Percentiles rank a stretch among this genome's conserved stretches.
These are phyloP conservation scores for Andrena hattorfiana DNA, from an alignment of 2,888 invertebrate species.

Conservation along the genomic window DNA sequence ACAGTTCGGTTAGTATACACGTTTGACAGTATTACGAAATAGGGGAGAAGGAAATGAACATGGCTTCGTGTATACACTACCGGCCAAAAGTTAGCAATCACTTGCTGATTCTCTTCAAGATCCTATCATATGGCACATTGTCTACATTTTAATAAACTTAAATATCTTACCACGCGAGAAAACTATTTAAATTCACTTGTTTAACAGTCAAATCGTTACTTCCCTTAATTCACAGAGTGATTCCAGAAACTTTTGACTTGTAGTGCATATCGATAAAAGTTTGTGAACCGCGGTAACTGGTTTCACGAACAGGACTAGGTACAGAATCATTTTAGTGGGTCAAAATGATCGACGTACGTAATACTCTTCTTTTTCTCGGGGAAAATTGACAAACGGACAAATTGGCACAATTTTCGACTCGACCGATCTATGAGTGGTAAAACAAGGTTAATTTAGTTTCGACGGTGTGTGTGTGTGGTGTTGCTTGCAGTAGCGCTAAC, in stretches of 20 bases:
- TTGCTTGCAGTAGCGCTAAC: conserved; percentile 56
- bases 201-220: no score
- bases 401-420: conserved; percentile 53
- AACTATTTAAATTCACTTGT: no score
- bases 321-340: not conserved
- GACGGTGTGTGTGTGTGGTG: conserved; percentile 23
- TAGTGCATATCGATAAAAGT: conserved; percentile 8
- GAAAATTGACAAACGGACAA: not conserved
- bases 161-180: no score
- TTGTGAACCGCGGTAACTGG: conserved; percentile 12
- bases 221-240: no score
- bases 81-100: no score
- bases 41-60: conserved; percentile 1
- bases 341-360: not conserved
- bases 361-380: not conserved
- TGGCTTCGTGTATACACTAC: not conserved
- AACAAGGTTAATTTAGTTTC: conserved; percentile 57
- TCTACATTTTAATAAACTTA: no score
- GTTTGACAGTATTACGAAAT: conserved; percentile 17
- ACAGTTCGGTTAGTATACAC: not conserved
- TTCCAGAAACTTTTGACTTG: no score
- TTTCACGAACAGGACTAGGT: not conserved
- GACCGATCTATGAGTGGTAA: conserved; percentile 43
- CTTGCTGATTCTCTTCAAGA: no score
- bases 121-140: no score